phyloP scores from a whole-genome alignment of 2,888 invertebrate genomes.

The Cataglyphis albicans region DNA sequence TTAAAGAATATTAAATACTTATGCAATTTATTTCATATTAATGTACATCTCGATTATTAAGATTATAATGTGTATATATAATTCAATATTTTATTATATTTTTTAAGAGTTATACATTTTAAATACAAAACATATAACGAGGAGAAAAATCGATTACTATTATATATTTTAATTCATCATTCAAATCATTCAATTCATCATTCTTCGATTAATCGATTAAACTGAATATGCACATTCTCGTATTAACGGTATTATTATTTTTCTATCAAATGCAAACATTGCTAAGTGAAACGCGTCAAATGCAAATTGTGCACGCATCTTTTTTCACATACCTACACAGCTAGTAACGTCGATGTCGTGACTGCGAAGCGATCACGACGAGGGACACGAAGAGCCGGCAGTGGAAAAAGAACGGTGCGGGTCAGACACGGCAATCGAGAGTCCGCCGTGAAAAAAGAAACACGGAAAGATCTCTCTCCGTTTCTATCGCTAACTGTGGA shows the following conservation, averaged over 20 bases:
- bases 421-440: slow-evolving; percentile 32
- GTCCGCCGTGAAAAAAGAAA: slow-evolving; percentile 35
- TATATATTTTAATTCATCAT: not conserved
- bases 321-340: slow-evolving; percentile 4
- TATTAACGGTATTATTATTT: slow-evolving; percentile 9
- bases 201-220: not conserved
- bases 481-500: slow-evolving; percentile 60
- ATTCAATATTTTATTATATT: not conserved
- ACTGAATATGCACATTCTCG: not conserved
- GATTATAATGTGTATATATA: not conserved
- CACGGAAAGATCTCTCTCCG: slow-evolving; percentile 41
- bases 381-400: no score
- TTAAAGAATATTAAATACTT: no score
- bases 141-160: not conserved
- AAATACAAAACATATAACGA: not conserved
- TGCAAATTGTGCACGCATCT: not conserved
- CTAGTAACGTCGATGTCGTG: slow-evolving; percentile 39
- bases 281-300: not conserved
- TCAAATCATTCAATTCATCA: no score
- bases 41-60: not conserved
- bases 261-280: not conserved
- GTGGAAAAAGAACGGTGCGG: slow-evolving; percentile 12
- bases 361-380: not conserved
- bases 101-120: not conserved
- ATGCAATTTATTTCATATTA: not conserved